Evolutionary conservation across 2,797 vertebrate genomes (phyloP).

Genomic region (Merluccius polli): DNA sequence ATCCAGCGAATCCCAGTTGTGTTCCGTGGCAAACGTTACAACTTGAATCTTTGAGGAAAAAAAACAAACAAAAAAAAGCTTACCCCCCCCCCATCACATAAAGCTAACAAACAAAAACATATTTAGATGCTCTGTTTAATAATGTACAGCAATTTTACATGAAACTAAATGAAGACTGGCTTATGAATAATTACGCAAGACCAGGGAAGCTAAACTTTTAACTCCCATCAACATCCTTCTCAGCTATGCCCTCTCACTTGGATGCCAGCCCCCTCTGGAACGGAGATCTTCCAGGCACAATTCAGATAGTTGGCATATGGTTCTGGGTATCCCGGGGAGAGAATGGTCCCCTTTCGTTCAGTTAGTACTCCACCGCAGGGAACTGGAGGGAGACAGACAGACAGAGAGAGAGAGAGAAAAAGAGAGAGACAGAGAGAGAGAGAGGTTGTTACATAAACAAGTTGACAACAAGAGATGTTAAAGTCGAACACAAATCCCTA

Average conservation of each 20-base stretch:
- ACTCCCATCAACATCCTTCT: not conserved
- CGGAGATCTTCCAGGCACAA: slow-evolving; percentile 95
- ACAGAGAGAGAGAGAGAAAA: not conserved
- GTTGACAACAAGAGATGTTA: not conserved
- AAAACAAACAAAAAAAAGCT: not conserved
- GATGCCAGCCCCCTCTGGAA: slow-evolving; percentile 96
- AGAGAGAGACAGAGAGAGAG: not conserved
- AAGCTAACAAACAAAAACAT: not conserved
- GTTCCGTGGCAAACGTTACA: slow-evolving; percentile 94
- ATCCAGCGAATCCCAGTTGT: slow-evolving; percentile 98
- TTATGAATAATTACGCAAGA: not conserved
- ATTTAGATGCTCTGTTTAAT: not conserved
- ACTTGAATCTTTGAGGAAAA: slow-evolving; percentile 80
- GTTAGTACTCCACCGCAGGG: slow-evolving; percentile 93
- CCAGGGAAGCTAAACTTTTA: not conserved
- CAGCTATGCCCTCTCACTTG: slow-evolving; percentile 75
- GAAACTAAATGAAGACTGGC: no score
- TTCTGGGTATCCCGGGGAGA: slow-evolving; percentile 96
- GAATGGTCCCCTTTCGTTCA: slow-evolving; percentile 89
- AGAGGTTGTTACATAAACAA: not conserved
- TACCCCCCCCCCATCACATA: no score
- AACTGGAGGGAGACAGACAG: slow-evolving; percentile 71
- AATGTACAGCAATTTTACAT: no score
- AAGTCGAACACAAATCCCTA: not conserved
- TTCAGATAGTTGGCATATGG: slow-evolving; percentile 97